phyloP scores from a whole-genome alignment of 1,140 invertebrate species.

The Drosophila auraria region DNA sequence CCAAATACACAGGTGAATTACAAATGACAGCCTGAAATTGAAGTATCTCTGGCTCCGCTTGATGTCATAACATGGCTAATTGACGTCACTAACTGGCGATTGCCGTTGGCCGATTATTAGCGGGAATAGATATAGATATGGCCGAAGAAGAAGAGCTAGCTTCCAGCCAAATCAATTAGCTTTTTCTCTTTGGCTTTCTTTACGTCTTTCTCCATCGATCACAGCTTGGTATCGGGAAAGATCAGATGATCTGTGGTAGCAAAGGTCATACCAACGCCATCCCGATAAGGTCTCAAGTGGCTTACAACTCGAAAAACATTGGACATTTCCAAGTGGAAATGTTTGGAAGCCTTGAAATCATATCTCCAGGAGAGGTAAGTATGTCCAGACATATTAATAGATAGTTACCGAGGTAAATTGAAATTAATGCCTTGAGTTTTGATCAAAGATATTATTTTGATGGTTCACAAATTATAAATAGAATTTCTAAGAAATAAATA shows the following conservation, averaged over 20 bases:
- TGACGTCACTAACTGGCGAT: slow-evolving; percentile 62
- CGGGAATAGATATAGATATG: slow-evolving; percentile 19
- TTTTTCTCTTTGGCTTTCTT: slow-evolving; percentile 6
- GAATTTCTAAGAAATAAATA: no score
- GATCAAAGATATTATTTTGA: background rate
- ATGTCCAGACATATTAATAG: background rate
- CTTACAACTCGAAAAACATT: background rate
- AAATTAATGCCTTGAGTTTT: no score
- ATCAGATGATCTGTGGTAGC: background rate
- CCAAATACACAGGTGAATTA: slow-evolving; percentile 28
- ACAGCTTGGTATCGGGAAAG: background rate
- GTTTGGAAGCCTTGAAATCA: background rate
- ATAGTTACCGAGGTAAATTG: background rate
- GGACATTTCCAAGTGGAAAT: background rate
- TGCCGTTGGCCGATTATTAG: slow-evolving; percentile 17
- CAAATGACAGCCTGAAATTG: slow-evolving; percentile 44
- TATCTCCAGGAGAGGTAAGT: background rate
- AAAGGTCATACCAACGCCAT: background rate
- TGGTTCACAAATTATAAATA: no score
- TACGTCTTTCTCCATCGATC: background rate
- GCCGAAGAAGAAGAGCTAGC: no score
- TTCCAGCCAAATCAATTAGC: slow-evolving; percentile 5
- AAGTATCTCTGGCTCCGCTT: slow-evolving; percentile 45
- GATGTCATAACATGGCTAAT: slow-evolving; percentile 66
- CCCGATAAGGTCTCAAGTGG: background rate